A percentile compares a stretch with the other conserved stretches of the same genome.
Evolutionary conservation across 1,140 invertebrate species (phyloP).

Genomic region (Meloidogyne floridensis): DNA sequence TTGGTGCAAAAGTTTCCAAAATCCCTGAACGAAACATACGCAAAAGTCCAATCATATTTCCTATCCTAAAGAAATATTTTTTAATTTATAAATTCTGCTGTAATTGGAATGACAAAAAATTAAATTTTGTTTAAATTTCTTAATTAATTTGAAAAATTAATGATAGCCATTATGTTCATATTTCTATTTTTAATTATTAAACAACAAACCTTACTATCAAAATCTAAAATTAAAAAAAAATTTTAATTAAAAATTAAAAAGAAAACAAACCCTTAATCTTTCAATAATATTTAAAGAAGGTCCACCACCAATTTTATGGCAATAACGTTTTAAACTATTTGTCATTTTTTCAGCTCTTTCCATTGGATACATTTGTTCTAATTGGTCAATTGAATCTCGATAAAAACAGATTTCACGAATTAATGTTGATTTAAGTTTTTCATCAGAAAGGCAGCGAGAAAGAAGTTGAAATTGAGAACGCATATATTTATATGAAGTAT

Average conservation of each 20-base stretch:
- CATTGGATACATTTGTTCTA: conserved; percentile 50
- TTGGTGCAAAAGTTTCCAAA: conserved; percentile 83
- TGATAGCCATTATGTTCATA: no score
- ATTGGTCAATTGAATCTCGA: conserved; percentile 72
- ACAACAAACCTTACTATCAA: conserved; percentile 11
- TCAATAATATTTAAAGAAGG: conserved; percentile 7
- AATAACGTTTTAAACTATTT: conserved; percentile 20
- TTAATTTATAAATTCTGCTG: no score
- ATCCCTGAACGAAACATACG: conserved; percentile 89
- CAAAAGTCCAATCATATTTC: conserved; percentile 94
- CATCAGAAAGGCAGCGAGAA: conserved; percentile 96
- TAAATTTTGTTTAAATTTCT: no score
- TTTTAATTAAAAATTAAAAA: conserved; percentile 68
- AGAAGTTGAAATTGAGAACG: conserved; percentile 89
- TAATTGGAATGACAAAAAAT: no score
- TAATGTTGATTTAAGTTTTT: conserved; percentile 92
- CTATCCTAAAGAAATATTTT: conserved; percentile 69
- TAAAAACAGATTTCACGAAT: conserved; percentile 81
- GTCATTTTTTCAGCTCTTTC: conserved; percentile 14
- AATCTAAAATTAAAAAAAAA: conserved; percentile 20
- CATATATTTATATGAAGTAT: conserved; percentile 94
- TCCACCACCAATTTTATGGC: background rate
- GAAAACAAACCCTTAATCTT: conserved; percentile 75
- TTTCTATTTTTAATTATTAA: background rate
- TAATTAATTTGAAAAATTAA: no score